These are phyloP conservation scores for Hippocampus barbouri DNA, from an alignment of 2,113 vertebrate species.

Conservation along the genomic window DNA sequence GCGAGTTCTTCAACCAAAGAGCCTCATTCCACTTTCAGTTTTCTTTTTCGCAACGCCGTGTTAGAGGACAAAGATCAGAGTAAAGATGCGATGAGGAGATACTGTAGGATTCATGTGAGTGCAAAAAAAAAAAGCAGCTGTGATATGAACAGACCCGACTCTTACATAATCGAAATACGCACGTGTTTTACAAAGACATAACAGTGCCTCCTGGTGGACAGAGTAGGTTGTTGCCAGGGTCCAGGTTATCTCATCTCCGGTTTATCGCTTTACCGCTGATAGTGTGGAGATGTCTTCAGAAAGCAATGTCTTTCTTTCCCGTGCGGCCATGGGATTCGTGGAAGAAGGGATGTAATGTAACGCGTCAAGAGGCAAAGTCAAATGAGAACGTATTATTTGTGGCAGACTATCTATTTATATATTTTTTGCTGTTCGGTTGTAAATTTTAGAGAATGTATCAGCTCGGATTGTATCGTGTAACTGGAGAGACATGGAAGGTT, in stretches of 20 bases:
- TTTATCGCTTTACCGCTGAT: conserved; percentile 37
- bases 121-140: conserved; percentile 3
- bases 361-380: conserved; percentile 22
- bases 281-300: conserved; percentile 57
- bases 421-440: conserved; percentile 62
- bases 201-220: conserved; percentile 74
- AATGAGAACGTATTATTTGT: conserved; percentile 4
- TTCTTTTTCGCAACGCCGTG: conserved; percentile 18
- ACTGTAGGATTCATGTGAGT: conserved; percentile 24
- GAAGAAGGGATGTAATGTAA: conserved; percentile 28
- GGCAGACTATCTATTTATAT: not conserved
- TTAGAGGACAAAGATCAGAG: conserved; percentile 14
- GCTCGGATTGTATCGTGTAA: conserved; percentile 36
- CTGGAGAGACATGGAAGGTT: conserved; percentile 34
- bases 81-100: conserved; percentile 24
- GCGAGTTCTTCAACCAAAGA: conserved; percentile 63
- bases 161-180: conserved; percentile 39
- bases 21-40: conserved; percentile 27
- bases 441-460: conserved; percentile 56
- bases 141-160: conserved; percentile 31
- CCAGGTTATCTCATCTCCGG: conserved; percentile 49
- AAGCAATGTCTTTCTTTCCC: conserved; percentile 70
- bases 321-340: conserved; percentile 47
- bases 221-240: conserved; percentile 58
- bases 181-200: conserved; percentile 43